phyloP scores from a whole-genome alignment of 2,797 vertebrate species.

The Petrocephalus sullivani region DNA sequence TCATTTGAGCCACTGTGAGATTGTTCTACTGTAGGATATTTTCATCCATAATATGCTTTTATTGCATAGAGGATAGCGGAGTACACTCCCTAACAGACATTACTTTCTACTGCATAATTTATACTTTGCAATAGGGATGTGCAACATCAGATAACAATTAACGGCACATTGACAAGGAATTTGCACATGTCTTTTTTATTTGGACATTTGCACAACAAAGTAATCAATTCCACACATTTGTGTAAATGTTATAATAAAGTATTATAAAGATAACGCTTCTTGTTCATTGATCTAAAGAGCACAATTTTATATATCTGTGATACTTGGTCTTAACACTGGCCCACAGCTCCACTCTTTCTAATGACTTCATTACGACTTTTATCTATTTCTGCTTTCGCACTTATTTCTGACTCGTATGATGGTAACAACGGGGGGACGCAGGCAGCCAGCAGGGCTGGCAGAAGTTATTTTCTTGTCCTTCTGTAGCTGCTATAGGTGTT shows the following conservation, averaged over 20 bases:
- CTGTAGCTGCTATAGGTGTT: not conserved
- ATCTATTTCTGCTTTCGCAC: slow-evolving; percentile 6
- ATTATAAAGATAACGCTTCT: not conserved
- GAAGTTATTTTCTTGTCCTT: not conserved
- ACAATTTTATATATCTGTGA: not conserved
- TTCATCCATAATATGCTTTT: not conserved
- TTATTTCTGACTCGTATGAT: not conserved
- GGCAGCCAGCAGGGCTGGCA: not conserved
- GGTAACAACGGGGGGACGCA: not conserved
- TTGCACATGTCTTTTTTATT: not conserved
- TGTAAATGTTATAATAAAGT: not conserved
- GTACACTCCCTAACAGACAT: not conserved
- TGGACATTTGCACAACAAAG: not conserved
- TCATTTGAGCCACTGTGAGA: not conserved
- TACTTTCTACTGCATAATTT: not conserved
- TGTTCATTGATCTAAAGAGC: not conserved
- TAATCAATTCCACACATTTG: not conserved
- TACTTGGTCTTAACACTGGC: not conserved
- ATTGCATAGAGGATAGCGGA: not conserved
- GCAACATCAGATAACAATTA: not conserved
- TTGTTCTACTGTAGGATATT: not conserved
- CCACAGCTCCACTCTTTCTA: not conserved
- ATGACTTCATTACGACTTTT: not conserved
- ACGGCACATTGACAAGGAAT: not conserved
- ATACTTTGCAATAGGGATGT: not conserved